A percentile compares a stretch with the other conserved stretches of the same genome.
Conservation (phyloP, 2,113 vertebrate genomes). For the Passer domesticus region DNA sequence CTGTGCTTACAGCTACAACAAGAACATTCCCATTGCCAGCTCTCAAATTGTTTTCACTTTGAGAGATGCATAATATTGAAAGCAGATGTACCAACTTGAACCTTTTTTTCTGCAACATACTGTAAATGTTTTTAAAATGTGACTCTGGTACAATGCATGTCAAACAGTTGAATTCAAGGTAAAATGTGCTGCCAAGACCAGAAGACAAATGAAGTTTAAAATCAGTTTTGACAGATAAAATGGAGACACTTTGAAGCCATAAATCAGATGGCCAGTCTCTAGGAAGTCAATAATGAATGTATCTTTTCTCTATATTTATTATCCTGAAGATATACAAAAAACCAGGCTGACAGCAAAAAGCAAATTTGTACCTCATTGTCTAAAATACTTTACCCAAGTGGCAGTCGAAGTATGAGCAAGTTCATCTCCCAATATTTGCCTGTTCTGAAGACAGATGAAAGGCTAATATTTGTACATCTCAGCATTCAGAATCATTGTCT, state of each 20-base stretch:
- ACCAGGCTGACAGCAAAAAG: constrained; percentile 14
- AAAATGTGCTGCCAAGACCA: constrained; percentile 83
- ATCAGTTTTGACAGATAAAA: constrained; percentile 87
- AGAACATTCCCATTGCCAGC: constrained; percentile 78
- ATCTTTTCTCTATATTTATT: constrained; percentile 63
- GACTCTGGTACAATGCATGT: constrained; percentile 79
- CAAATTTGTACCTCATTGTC: background rate
- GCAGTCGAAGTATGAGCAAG: constrained; percentile 6
- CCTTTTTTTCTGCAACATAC: constrained; percentile 21
- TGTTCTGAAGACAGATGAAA: constrained; percentile 15
- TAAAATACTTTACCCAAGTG: background rate
- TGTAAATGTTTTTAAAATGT: constrained; percentile 80
- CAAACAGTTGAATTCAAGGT: constrained; percentile 83
- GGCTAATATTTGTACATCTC: constrained; percentile 21
- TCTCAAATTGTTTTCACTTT: constrained; percentile 86
- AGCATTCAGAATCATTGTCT: background rate
- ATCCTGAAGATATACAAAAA: constrained; percentile 49
- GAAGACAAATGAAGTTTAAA: constrained; percentile 89
- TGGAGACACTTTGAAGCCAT: constrained; percentile 83
- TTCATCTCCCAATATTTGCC: constrained; percentile 4
- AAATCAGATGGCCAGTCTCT: constrained; percentile 84
- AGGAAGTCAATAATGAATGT: constrained; percentile 83
- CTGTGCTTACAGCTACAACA: constrained; percentile 79
- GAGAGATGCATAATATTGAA: constrained; percentile 85
- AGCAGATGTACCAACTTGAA: constrained; percentile 88